Conservation (phyloP, 2,888 invertebrate species). For the Macrosoma leucophasiata region DNA sequence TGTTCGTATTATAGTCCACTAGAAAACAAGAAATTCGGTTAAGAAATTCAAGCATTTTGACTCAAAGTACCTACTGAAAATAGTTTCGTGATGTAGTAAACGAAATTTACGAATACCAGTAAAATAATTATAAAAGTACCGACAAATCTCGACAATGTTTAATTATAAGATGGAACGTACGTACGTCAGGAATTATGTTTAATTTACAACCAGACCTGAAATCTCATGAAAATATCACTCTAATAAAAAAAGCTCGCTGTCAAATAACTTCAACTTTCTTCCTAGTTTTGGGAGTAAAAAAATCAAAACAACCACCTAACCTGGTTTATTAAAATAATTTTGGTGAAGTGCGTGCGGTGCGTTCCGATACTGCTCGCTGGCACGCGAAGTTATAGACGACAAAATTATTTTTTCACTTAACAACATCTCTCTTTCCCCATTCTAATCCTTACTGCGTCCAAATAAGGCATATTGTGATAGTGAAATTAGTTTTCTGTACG, state of each 20-base stretch:
- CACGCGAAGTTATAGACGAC: conserved; percentile 54
- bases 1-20: too few species aligned
- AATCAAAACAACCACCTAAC: conserved; percentile 61
- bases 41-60: too few species aligned
- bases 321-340: conserved; percentile 73
- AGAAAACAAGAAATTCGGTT: too few species aligned
- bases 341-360: conserved; percentile 63
- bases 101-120: too few species aligned
- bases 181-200: too few species aligned
- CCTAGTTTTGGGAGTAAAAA: conserved; percentile 24
- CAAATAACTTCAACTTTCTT: conserved; percentile 24
- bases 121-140: too few species aligned
- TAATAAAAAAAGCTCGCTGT: conserved; percentile 8
- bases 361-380: conserved; percentile 49
- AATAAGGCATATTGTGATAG: conserved; percentile 13
- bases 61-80: too few species aligned
- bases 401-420: conserved; percentile 17
- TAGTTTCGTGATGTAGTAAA: too few species aligned
- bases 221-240: conserved; percentile 19
- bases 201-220: too few species aligned
- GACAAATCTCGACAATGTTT: too few species aligned
- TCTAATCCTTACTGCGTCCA: conserved; percentile 27
- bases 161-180: too few species aligned
- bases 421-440: conserved; percentile 24
- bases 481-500: too few species aligned